Percentiles rank a stretch among this genome's conserved stretches.
Evolutionary conservation across 53 echinoderm and acorn worm species (phyloP).

Genomic region (Apostichopus leukothele): DNA sequence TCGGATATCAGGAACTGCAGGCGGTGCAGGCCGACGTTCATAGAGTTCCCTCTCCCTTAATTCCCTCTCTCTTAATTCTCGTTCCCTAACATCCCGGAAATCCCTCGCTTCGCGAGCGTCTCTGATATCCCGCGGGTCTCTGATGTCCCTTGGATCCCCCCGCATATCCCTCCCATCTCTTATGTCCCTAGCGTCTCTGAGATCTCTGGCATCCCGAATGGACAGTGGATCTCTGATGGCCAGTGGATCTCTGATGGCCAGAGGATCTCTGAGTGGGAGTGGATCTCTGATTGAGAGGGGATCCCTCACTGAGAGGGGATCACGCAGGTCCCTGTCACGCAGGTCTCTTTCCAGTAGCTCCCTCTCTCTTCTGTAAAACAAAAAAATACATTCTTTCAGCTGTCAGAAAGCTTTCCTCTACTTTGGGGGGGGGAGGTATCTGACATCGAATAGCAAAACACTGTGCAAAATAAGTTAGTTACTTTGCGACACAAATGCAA

Average conservation of each 20-base stretch:
- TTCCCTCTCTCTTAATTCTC: conserved; percentile 13
- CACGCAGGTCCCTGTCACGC: conserved; percentile 13
- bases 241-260: background rate
- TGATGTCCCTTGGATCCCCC: background rate
- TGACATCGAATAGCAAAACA: no score
- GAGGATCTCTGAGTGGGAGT: background rate
- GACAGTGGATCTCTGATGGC: background rate
- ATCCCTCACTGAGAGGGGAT: background rate
- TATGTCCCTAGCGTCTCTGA: background rate
- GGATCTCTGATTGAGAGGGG: background rate
- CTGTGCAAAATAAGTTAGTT: no score
- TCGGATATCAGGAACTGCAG: background rate
- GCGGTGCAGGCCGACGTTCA: conserved; percentile 1
- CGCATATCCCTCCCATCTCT: background rate
- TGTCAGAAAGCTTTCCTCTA: no score
- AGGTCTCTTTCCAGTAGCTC: conserved; percentile 45
- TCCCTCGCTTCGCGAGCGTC: conserved; percentile 2
- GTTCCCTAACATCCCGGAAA: background rate
- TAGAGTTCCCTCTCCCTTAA: conserved; percentile 8
- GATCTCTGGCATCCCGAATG: background rate
- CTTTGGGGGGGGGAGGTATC: no score
- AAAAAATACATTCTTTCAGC: background rate
- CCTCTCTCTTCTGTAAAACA: conserved; percentile 35
- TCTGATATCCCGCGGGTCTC: background rate
- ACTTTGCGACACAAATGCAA: no score